Evolutionary conservation across 2,113 vertebrate species (phyloP).

Genomic region (Gorsachius goisagi): DNA sequence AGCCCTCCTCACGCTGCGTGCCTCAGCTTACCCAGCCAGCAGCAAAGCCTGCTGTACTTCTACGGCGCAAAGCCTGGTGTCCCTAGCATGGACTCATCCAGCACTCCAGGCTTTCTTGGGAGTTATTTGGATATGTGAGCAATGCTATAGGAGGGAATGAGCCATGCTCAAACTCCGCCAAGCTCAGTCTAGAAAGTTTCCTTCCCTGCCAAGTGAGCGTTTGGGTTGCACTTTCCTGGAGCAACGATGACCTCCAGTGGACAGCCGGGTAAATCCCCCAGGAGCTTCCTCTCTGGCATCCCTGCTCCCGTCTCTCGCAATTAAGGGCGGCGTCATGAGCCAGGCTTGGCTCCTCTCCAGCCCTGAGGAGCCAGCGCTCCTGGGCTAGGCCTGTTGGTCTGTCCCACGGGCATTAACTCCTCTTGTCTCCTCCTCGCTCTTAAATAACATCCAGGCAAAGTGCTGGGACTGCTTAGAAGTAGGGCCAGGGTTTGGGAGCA

Average conservation of each 20-base stretch:
- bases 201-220: fast-evolving
- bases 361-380: neutral
- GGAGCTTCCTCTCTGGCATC: neutral
- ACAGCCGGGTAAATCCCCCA: neutral
- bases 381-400: neutral
- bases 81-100: neutral
- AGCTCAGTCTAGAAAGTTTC: neutral
- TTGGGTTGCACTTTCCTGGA: neutral
- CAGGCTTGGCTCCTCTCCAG: neutral
- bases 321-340: neutral
- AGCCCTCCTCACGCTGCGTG: neutral
- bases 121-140: neutral
- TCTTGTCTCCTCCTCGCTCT: neutral
- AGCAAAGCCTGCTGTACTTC: neutral
- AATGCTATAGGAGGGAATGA: neutral
- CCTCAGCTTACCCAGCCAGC: neutral
- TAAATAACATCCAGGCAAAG: neutral
- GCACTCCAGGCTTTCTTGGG: neutral
- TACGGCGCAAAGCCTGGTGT: neutral
- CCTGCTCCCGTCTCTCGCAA: neutral
- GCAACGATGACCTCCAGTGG: conserved; percentile 57
- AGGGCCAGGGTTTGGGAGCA: neutral
- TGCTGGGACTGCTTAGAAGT: neutral
- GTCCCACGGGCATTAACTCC: fast-evolving
- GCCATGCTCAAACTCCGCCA: neutral